Conservation (phyloP, 1,140 invertebrate genomes). For the Temnothorax nylanderi region DNA sequence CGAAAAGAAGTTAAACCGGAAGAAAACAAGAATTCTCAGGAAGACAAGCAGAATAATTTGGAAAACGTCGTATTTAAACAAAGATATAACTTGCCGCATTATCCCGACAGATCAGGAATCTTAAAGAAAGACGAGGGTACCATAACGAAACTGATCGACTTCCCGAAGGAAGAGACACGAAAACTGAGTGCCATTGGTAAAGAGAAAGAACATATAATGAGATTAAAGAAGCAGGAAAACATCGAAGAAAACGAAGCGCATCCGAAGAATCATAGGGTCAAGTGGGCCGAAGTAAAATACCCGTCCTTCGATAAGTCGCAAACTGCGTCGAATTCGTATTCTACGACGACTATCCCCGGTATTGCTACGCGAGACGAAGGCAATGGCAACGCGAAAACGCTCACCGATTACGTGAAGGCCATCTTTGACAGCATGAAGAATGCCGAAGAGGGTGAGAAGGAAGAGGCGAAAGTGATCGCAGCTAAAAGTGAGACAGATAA, state of each 20-base stretch:
- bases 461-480: slow-evolving; percentile 23
- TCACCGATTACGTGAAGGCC: slow-evolving; percentile 83
- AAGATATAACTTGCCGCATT: slow-evolving; percentile 26
- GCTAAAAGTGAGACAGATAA: slow-evolving; percentile 29
- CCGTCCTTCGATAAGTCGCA: slow-evolving; percentile 74
- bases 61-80: slow-evolving; percentile 14
- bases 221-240: not conserved
- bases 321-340: slow-evolving; percentile 62
- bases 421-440: slow-evolving; percentile 84
- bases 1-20: not conserved
- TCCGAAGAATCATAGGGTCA: slow-evolving; percentile 81
- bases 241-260: slow-evolving; percentile 63
- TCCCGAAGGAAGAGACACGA: not conserved
- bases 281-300: slow-evolving; percentile 82
- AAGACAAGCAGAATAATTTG: slow-evolving; percentile 1
- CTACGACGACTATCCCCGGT: slow-evolving; percentile 22
- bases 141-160: not conserved
- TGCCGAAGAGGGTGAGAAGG: slow-evolving; percentile 72
- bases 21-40: slow-evolving; percentile 9
- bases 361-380: slow-evolving; percentile 53
- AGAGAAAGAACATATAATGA: not conserved
- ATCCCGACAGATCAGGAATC: not conserved
- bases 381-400: slow-evolving; percentile 70
- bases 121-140: not conserved
- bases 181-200: not conserved